Conservation (phyloP, 2,113 vertebrate species). For the Chaetorhynchus papuensis region DNA sequence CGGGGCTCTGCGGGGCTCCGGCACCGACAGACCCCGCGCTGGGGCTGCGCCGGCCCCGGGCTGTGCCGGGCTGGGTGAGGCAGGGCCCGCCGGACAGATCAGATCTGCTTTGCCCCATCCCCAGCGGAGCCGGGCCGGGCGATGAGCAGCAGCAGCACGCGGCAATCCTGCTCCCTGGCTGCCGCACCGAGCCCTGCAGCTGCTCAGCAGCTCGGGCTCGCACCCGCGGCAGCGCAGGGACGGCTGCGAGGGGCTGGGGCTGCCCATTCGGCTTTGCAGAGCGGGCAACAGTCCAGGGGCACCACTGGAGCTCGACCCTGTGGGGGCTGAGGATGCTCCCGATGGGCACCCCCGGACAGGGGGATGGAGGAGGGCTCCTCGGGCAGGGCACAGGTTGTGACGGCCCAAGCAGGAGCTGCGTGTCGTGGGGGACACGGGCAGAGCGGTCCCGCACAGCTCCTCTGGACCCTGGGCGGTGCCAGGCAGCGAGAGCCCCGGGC, state of each 20-base stretch:
- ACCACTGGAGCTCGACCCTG: accelerated
- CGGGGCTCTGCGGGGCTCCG: not conserved
- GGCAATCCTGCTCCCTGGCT: not conserved
- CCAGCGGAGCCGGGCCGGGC: not conserved
- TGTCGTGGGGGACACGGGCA: accelerated
- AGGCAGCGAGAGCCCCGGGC: not conserved
- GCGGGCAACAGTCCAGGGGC: accelerated
- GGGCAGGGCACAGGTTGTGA: not conserved
- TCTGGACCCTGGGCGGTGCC: not conserved
- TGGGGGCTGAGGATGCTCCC: not conserved
- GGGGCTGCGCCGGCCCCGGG: not conserved
- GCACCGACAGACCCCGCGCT: not conserved
- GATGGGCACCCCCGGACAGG: not conserved
- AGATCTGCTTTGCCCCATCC: not conserved
- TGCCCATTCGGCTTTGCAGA: not conserved
- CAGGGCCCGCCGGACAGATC: not conserved
- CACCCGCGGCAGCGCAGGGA: not conserved
- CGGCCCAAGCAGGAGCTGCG: not conserved
- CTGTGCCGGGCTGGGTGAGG: not conserved
- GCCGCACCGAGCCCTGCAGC: not conserved
- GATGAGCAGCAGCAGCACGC: not conserved
- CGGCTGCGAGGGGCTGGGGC: not conserved
- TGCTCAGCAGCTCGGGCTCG: not conserved
- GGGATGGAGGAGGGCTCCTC: not conserved
- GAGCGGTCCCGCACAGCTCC: accelerated